Conservation (phyloP, 2,888 invertebrate genomes). For the Rhingia rostrata region DNA sequence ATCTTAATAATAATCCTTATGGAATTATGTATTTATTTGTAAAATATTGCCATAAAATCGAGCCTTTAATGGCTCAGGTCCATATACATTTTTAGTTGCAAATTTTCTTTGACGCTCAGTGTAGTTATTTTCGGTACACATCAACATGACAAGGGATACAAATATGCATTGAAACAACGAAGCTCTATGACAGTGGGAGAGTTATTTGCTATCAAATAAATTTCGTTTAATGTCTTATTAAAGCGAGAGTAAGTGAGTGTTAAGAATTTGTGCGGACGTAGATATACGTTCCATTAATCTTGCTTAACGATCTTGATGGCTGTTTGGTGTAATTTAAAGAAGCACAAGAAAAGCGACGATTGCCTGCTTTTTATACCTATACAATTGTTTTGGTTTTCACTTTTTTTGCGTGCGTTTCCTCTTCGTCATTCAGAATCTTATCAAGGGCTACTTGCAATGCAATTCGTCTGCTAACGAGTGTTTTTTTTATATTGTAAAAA, state of each 20-base stretch:
- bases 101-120: slow-evolving; percentile 39
- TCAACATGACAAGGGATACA: slow-evolving; percentile 55
- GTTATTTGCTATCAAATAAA: slow-evolving; percentile 71
- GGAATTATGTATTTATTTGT: too few species aligned
- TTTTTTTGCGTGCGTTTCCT: slow-evolving; percentile 1
- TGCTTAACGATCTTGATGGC: slow-evolving; percentile 69
- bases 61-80: too few species aligned
- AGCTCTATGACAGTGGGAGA: slow-evolving; percentile 53
- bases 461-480: slow-evolving; percentile 61
- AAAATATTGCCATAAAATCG: too few species aligned
- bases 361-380: slow-evolving; percentile 42
- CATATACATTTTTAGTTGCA: too few species aligned
- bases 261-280: slow-evolving; percentile 66
- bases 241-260: slow-evolving; percentile 73
- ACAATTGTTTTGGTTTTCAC: slow-evolving; percentile 47
- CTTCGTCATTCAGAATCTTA: slow-evolving; percentile 60
- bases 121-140: slow-evolving; percentile 10
- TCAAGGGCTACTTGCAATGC: slow-evolving; percentile 59
- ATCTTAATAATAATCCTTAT: too few species aligned
- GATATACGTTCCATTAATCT: slow-evolving; percentile 69
- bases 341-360: slow-evolving; percentile 1
- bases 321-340: slow-evolving; percentile 57
- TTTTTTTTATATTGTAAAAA: slow-evolving; percentile 16
- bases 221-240: slow-evolving; percentile 73
- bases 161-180: slow-evolving; percentile 42